Percentiles rank a stretch among this genome's conserved stretches.
phyloP scores from a whole-genome alignment of 1,140 invertebrate genomes.

The Drosophila kurseongensis region DNA sequence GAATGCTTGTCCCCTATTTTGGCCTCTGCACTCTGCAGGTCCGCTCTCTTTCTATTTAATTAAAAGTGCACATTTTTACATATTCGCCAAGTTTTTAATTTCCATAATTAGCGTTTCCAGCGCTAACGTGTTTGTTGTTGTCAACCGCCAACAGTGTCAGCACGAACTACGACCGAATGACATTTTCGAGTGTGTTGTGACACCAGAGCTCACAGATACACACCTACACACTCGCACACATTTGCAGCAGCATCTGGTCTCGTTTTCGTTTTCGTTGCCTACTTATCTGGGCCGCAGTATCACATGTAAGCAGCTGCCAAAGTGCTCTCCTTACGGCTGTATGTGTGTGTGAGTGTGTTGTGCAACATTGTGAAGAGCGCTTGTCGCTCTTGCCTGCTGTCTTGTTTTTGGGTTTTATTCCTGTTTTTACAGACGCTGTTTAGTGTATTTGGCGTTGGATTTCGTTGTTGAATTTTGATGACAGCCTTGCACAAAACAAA shows the following conservation, averaged over 20 bases:
- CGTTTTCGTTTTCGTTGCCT: constrained; percentile 75
- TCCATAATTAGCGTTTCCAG: constrained; percentile 77
- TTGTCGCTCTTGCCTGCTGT: constrained; percentile 21
- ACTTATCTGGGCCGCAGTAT: constrained; percentile 77
- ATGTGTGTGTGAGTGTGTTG: constrained; percentile 25
- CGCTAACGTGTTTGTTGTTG: constrained; percentile 36
- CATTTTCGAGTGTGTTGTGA: constrained; percentile 71
- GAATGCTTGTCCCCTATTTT: constrained; percentile 34
- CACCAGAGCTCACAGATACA: constrained; percentile 42
- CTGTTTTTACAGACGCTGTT: constrained; percentile 14
- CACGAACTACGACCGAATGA: constrained; percentile 61
- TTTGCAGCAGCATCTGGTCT: constrained; percentile 43
- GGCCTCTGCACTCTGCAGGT: neutral
- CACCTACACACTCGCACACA: constrained; percentile 10
- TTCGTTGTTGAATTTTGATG: constrained; percentile 29
- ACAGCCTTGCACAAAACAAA: neutral
- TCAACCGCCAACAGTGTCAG: constrained; percentile 33
- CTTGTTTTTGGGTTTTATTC: neutral
- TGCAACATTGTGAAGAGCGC: constrained; percentile 46
- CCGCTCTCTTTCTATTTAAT: constrained; percentile 71
- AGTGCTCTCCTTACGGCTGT: constrained; percentile 41
- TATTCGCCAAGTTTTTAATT: constrained; percentile 80
- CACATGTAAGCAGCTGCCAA: constrained; percentile 62
- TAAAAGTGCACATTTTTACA: constrained; percentile 81
- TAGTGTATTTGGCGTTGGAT: constrained; percentile 22